These are phyloP conservation scores for Ectemnius continuus DNA, from an alignment of 2,888 invertebrate genomes.

Conservation along the genomic window DNA sequence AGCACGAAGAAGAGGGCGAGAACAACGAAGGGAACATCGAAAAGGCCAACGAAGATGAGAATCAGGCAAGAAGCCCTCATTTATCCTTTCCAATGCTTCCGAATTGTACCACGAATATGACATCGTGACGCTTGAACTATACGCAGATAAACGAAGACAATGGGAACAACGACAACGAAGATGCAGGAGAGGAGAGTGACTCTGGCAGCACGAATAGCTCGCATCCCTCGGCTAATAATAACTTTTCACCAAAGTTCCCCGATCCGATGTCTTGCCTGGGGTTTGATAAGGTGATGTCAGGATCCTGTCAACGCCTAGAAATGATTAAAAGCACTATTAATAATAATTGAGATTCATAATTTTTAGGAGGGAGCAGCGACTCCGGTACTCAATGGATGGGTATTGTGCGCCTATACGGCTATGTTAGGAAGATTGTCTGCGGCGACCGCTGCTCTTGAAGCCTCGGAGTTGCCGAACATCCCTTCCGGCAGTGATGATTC, in stretches of 20 bases:
- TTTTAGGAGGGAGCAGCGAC: constrained; percentile 70
- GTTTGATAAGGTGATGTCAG: constrained; percentile 69
- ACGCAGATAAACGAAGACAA: constrained; percentile 49
- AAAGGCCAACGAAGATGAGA: constrained; percentile 67
- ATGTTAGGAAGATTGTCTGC: constrained; percentile 75
- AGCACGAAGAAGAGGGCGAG: constrained; percentile 39
- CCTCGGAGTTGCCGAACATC: constrained; percentile 69
- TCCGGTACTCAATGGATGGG: constrained; percentile 75
- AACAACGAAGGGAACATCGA: constrained; percentile 73
- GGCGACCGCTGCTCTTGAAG: constrained; percentile 71
- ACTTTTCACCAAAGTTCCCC: constrained; percentile 64
- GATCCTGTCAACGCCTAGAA: not conserved
- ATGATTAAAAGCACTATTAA: not conserved
- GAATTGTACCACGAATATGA: not conserved
- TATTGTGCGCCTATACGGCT: constrained; percentile 74
- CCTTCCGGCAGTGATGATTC: constrained; percentile 75
- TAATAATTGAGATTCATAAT: not conserved
- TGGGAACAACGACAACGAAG: constrained; percentile 71
- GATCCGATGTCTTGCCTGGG: constrained; percentile 71
- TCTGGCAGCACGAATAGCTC: constrained; percentile 70
- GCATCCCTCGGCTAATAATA: constrained; percentile 69
- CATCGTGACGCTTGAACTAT: not conserved
- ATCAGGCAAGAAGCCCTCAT: constrained; percentile 55
- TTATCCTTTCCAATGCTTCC: not conserved
- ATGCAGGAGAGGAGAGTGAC: constrained; percentile 71